Evolutionary conservation across 2,888 invertebrate species (phyloP), one percentile per base, ranked within the genome.

Genomic region (Baccha elongata): DNA sequence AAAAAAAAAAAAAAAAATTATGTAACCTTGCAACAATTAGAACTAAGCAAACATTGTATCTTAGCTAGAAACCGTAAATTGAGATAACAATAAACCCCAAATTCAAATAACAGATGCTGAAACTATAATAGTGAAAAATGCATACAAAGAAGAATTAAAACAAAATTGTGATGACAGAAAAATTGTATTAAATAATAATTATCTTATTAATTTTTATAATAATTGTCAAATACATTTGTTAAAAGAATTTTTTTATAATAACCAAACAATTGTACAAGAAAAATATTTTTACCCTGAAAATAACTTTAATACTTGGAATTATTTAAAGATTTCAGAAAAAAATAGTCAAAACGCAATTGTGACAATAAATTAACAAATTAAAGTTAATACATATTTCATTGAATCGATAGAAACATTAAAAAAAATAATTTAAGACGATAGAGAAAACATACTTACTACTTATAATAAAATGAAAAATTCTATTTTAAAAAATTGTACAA

Each of bases 331-430:
- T 11, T 19, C 35, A 44, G 48, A 55, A 62, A 11, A 78, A 65
- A 84, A 78, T 64, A 69, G 44, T 64, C 84, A 72, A 13, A 83
- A 84, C 32, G 40, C 72, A 35, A 84, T 84, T 42, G 23, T 40
- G 11, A 40, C 53, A 48, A 40, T 73, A 19, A 83, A 83, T 48
- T 8, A 72, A 53, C 81, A 78, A 52, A 78, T 79, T 15, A 60
- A 46, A 67, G 74, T 84, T 1, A 84, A 84, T 26, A 67, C 48
- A 15, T 64, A 73, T 32, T 83, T 76, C 32, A n/a, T n/a, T n/a
- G n/a, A 78, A 73, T 60, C 76, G 8, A 83, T 83, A 73, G 42
- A 68, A 42, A 37, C 64, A 26, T 46, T 84, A 11, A 65, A 74
- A 64, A 42, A 13, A 52, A 58, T 62, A 35, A 32, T 79, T 67